phyloP scores from a whole-genome alignment of 2,797 vertebrate genomes.

The Manis javanica region DNA sequence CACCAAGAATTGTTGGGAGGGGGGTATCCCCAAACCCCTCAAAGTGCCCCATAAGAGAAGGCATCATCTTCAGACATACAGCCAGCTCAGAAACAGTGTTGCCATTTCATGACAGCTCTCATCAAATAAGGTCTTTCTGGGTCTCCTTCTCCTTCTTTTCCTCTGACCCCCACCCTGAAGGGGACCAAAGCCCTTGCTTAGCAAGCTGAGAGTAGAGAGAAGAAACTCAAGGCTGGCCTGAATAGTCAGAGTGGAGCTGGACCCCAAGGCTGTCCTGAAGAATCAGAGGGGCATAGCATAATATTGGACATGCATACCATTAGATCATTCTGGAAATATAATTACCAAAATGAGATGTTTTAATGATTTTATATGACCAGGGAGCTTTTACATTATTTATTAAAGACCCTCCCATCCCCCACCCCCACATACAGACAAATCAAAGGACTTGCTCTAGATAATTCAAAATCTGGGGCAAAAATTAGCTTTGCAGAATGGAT shows the following conservation, averaged over 20 bases:
- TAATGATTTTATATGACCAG: background rate
- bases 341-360: background rate
- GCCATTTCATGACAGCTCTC: background rate
- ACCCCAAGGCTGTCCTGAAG: too few relatives aligned
- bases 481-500: background rate
- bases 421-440: background rate
- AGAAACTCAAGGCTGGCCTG: background rate
- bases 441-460: background rate
- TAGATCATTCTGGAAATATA: background rate
- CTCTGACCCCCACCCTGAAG: background rate
- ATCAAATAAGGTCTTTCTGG: background rate
- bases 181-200: background rate
- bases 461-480: background rate
- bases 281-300: background rate
- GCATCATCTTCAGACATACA: background rate
- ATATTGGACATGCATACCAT: background rate
- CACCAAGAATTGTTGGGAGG: background rate
- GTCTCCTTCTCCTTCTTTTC: background rate
- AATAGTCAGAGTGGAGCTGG: too few relatives aligned
- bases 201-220: background rate
- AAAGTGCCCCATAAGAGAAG: background rate
- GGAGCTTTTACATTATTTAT: background rate
- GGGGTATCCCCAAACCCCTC: rapidly evolving
- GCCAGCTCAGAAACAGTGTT: background rate
- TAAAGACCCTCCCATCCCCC: background rate